Base-by-base conservation (phyloP, 1,140 invertebrate species). In the Cotesia typhae region DNA sequence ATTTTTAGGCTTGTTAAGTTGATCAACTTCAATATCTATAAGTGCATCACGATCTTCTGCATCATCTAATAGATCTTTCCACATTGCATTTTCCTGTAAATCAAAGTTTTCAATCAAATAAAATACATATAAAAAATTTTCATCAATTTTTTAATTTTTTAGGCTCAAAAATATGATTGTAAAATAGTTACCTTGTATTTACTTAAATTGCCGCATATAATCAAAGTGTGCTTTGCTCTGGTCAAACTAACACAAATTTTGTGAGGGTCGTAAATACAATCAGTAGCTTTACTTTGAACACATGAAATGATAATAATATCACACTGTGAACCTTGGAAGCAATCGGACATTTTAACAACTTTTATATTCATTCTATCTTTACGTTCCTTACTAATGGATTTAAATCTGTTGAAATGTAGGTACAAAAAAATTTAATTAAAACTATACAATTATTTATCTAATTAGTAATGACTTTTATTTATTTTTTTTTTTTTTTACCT, bases 281-380 rank as follows among this genome's bases (percentile, higher is more conserved):
- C 93, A 55, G 93, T 89, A 2, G 90, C 89, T 38, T 90, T 89
- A 41, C 92, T 93, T 75, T 95, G 88, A 0, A 96, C 95, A 84
- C 94, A 92, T 0, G 95, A 96, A 76, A 98, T 89, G 38, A 98
- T 89, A 28, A 98, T 92, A 20, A 97, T 88, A 84, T 98, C 96
- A 72, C 92, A 90, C 88, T 98, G 95, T 83, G 94, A 89, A 0
- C 96, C 96, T 88, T 98, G 96, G 84, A 95, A 97, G 67, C 93
- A 91, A 87, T 98, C 96, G 5, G 98, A 93, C 1, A 95, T 96
- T 79, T 94, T 93, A 1, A 96, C 91, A 75, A 93, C 84, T 3
- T 86, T 69, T 0, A 53, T 68, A 3, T 57, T 38, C 83, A 75
- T 70, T 78, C 80, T 12, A 65, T 77, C 61, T 70, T 79, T 4